Evolutionary conservation across 1,140 invertebrate genomes (phyloP), one percentile per base, ranked within the genome.

Genomic region (Orchesella cincta): DNA sequence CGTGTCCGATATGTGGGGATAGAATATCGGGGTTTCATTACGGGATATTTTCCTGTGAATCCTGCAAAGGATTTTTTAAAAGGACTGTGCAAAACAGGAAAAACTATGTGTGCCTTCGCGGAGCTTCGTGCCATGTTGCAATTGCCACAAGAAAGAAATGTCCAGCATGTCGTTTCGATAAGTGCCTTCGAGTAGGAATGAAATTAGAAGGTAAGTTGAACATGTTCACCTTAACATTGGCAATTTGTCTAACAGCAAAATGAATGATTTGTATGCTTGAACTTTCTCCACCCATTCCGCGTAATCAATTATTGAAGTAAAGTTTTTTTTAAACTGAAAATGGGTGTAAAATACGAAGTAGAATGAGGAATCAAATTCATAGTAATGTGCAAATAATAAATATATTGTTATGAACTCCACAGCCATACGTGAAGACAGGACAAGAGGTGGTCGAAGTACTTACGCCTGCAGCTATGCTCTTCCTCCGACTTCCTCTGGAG

Each of bases 1-100:
- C 94, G 0, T 98, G 95, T 86, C 95, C 95, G 12, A 96, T 98
- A 74, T 98, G 95, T 84, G 95, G 94, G 0, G 95, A 98, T 85
- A 94, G 96, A 85, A 96, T 97, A 81, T 95, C 93, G 79, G 95
- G 95, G 16, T 96, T 96, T 85, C 95, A 97, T 85, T 97, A 97
- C 84, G 95, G 95, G 16, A 98, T 98, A 82, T 98, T 97, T 28
- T 89, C 82, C 35, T 79, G 79, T 34, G 79, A 80, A 64, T 78
- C 76, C 46, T 80, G 79, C 72, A 73, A 99, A 88, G 97, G 97
- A 1, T 99, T 99, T 86, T 99, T 99, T 87, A 98, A 98, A 86
- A 89, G 97, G 78, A 98, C 96, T 54, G 97, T 98, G 2, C 96
- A 98, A 87, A 99, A 99, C 85, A 91, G 96, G 73, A 98, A 98